Percentiles rank a stretch among this genome's conserved stretches.
phyloP scores from a whole-genome alignment of 2,797 vertebrate genomes.

The Odontamblyopus lacepedii region DNA sequence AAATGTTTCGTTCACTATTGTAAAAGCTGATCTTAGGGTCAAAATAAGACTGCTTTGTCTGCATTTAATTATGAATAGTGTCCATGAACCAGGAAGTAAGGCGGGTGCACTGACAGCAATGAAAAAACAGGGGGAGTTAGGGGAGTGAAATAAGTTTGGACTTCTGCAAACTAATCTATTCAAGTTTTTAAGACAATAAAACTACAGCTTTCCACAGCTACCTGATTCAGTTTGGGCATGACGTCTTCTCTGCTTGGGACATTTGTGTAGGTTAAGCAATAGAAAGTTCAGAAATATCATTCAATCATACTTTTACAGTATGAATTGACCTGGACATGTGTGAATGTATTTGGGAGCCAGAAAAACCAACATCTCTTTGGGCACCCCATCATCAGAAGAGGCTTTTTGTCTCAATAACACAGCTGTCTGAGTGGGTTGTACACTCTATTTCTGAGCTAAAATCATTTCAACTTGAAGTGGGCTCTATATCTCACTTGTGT shows the following conservation, averaged over 20 bases:
- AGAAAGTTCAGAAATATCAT: conserved; percentile 14
- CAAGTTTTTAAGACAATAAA: too few relatives aligned
- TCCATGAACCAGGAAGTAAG: too few relatives aligned
- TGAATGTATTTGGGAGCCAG: conserved; percentile 11
- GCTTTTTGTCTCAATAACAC: conserved; percentile 70
- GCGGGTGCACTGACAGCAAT: too few relatives aligned
- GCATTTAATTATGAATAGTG: too few relatives aligned
- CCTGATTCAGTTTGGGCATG: conserved; percentile 29
- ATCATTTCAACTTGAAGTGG: conserved; percentile 43
- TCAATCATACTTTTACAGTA: conserved; percentile 4
- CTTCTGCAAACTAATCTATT: too few relatives aligned
- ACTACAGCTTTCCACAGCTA: too few relatives aligned
- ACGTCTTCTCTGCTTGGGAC: background rate
- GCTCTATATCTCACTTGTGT: conserved; percentile 44
- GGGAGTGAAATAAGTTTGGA: too few relatives aligned
- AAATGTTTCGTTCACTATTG: too few relatives aligned
- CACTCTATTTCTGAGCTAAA: conserved; percentile 41
- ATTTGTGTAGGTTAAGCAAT: conserved; percentile 16
- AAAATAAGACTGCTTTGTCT: too few relatives aligned
- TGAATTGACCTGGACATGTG: background rate
- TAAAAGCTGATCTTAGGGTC: too few relatives aligned
- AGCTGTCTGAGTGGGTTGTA: conserved; percentile 49
- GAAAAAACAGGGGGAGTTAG: too few relatives aligned
- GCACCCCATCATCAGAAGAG: conserved; percentile 44
- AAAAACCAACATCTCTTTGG: conserved; percentile 17